Conservation (phyloP, 2,113 vertebrate species). For the Lasiurus cinereus region DNA sequence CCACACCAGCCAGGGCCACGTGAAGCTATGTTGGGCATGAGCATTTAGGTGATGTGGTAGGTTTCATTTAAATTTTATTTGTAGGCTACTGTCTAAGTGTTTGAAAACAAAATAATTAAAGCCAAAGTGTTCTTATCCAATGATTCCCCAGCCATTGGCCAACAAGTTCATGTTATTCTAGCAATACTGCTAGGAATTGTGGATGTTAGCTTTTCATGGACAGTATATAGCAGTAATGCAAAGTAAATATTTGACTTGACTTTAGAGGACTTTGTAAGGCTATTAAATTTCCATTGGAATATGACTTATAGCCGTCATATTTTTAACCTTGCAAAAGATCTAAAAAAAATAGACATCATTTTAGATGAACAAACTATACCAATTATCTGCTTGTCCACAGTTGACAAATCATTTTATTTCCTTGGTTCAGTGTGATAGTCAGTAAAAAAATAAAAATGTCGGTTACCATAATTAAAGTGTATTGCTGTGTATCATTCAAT, state of each 20-base stretch:
- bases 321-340: conserved; percentile 80
- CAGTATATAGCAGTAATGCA: conserved; percentile 59
- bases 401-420: conserved; percentile 81
- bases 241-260: conserved; percentile 78
- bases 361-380: conserved; percentile 77
- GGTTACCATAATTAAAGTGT: conserved; percentile 79
- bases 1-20: too few relatives aligned
- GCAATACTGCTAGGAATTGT: background rate
- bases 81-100: background rate
- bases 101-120: background rate
- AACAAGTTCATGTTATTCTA: background rate
- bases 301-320: conserved; percentile 80
- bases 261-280: conserved; percentile 71
- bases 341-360: conserved; percentile 77
- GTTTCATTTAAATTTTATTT: background rate
- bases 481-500: conserved; percentile 83
- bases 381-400: conserved; percentile 82
- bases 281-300: conserved; percentile 81
- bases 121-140: background rate
- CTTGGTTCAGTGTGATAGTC: conserved; percentile 56
- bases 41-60: background rate
- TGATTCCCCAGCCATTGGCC: background rate
- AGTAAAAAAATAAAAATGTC: conserved; percentile 78
- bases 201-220: conserved; percentile 36
- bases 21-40: background rate